Conservation (phyloP, 2,888 invertebrate species). For the Drosophila glabriapex region DNA sequence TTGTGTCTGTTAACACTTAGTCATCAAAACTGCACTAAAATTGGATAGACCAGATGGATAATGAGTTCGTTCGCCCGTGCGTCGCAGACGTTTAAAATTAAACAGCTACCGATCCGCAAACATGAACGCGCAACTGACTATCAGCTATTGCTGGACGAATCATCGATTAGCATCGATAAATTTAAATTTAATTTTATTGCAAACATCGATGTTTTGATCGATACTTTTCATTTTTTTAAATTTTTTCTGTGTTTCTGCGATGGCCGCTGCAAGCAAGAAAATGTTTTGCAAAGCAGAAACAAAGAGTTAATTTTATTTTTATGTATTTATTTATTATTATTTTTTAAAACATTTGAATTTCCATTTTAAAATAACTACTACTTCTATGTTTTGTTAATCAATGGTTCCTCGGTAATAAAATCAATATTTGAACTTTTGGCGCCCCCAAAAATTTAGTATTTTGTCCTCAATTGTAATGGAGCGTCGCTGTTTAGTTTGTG, state of each 20-base stretch:
- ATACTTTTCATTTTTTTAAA: neutral
- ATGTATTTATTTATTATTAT: no score
- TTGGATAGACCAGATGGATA: conserved; percentile 15
- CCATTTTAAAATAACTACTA: neutral
- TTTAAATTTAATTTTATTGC: neutral
- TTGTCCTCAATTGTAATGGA: conserved; percentile 46
- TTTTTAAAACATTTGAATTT: neutral
- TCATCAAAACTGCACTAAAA: conserved; percentile 48
- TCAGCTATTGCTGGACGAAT: neutral
- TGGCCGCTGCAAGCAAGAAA: neutral
- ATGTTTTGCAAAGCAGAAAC: neutral
- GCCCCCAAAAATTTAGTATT: conserved; percentile 28
- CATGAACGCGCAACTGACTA: conserved; percentile 18
- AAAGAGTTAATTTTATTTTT: no score
- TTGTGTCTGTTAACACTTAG: conserved; percentile 23
- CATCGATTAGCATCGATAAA: neutral
- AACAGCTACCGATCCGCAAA: conserved; percentile 10
- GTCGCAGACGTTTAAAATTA: conserved; percentile 30
- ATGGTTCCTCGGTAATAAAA: conserved; percentile 21
- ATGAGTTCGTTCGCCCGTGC: conserved; percentile 32
- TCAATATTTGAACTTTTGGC: conserved; percentile 48
- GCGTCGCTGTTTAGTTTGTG: conserved; percentile 67
- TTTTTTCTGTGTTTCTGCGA: neutral
- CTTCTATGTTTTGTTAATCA: neutral
- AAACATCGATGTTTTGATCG: neutral